Conservation (phyloP, 1,140 invertebrate genomes). For the Charaxes varanes region DNA sequence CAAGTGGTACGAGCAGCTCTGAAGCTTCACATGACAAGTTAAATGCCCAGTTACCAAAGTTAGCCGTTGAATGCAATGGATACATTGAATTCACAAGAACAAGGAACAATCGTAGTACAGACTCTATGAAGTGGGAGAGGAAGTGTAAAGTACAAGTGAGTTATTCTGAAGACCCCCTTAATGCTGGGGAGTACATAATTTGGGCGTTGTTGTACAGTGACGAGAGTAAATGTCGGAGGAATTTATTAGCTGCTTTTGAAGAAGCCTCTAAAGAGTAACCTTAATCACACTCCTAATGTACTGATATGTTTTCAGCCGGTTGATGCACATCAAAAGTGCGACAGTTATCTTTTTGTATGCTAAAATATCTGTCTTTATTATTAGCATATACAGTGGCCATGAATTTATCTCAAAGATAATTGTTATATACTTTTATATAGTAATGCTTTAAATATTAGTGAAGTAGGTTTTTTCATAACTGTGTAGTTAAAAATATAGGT, state of each 20-base stretch:
- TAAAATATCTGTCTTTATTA: no score
- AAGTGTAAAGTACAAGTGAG: constrained; percentile 75
- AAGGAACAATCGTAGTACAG: constrained; percentile 62
- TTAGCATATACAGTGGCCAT: no score
- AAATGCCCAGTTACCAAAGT: constrained; percentile 51
- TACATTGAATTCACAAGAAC: constrained; percentile 72
- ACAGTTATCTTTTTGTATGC: no score
- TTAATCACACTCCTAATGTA: no score
- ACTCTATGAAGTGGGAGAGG: constrained; percentile 73
- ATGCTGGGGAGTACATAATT: constrained; percentile 73
- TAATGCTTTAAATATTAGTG: no score
- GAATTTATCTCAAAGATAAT: no score
- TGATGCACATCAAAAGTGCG: no score
- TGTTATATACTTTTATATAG: no score
- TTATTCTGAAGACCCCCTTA: constrained; percentile 68
- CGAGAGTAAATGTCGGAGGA: constrained; percentile 75
- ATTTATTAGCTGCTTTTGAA: constrained; percentile 72
- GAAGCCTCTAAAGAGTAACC: constrained; percentile 47
- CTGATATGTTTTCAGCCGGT: no score
- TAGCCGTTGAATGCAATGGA: constrained; percentile 66
- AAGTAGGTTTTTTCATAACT: no score
- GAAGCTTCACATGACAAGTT: constrained; percentile 48
- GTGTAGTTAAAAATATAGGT: no score
- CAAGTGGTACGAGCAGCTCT: constrained; percentile 46
- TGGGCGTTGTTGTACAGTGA: constrained; percentile 75